Evolutionary conservation across 1,140 invertebrate species (phyloP), one percentile per base, ranked within the genome.

Genomic region (Acarapis woodi): DNA sequence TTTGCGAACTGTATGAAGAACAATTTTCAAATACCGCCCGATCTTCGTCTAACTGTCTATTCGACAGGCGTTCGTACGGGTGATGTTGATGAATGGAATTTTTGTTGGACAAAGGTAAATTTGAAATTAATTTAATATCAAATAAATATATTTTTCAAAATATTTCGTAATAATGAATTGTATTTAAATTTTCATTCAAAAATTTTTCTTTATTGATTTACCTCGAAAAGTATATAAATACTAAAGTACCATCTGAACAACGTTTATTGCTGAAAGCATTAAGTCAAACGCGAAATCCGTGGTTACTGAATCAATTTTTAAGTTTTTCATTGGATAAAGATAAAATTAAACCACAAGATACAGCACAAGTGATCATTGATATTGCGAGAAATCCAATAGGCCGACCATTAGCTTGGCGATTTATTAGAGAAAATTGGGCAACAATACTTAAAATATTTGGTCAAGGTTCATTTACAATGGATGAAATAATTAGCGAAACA

Each of bases 1-100:
- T 74, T 74, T 47, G 53, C 63, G 31, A 58, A 61, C 32, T 74
- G 70, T 70, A 71, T 70, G 38, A 32, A 35, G 3, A 33, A 39
- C 20, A n/a, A 24, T 22, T 22, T 22, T 16, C 32, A 50, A 49
- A 16, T 63, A 73, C 58, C 66, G 10, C 64, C 70, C 1, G 71
- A 74, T 51, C 57, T 76, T n/a, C 59, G 70, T 32, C 64, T 66
- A 48, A 65, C 71, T 12, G 65, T 75, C 21, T 78, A 77, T 47
- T 63, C 64, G 18, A 67, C 71, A 28, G 75, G 71, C 50, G 51
- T 68, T 9, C 63, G 63, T 44, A 68, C 69, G 45, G 73, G 73
- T 0, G 63, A 63, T 1, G 62, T 67, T 35, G 52, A 57, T 8
- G 73, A 74, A 46, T 80, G 75, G 75, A 60, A 67, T 29, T 62